These are phyloP conservation scores for Turdus rufiventris DNA, from an alignment of 2,113 vertebrate species.

Conservation along the genomic window DNA sequence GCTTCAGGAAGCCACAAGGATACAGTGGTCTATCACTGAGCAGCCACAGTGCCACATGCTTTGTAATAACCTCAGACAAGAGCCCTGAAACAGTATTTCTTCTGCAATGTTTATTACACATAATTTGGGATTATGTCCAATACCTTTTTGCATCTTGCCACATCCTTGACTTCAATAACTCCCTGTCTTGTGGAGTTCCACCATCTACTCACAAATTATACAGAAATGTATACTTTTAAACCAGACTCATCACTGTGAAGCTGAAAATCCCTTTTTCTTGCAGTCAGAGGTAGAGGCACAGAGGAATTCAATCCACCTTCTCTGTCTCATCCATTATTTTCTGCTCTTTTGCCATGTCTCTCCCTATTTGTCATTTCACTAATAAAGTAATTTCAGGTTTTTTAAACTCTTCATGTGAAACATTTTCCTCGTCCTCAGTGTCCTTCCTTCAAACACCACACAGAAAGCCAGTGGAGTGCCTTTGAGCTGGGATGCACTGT, in stretches of 20 bases:
- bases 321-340: slow-evolving; percentile 47
- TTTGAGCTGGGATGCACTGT: not conserved
- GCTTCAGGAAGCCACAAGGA: not conserved
- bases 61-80: not conserved
- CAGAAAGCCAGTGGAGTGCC: not conserved
- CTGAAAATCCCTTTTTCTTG: not conserved
- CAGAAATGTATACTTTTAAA: not conserved
- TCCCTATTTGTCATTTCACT: slow-evolving; percentile 2
- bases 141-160: not conserved
- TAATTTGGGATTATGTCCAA: not conserved
- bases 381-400: not conserved
- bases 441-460: not conserved
- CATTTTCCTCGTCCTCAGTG: not conserved
- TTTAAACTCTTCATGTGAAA: not conserved
- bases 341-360: slow-evolving; percentile 30
- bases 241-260: not conserved
- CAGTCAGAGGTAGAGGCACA: not conserved
- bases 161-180: not conserved
- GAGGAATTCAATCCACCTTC: not conserved
- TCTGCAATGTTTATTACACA: not conserved
- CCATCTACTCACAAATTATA: not conserved
- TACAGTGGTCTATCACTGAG: not conserved
- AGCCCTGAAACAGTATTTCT: not conserved
- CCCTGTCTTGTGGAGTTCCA: not conserved
- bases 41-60: not conserved